Evolutionary conservation across 2,888 invertebrate genomes (phyloP).

Genomic region (Clistopyga incitator): DNA sequence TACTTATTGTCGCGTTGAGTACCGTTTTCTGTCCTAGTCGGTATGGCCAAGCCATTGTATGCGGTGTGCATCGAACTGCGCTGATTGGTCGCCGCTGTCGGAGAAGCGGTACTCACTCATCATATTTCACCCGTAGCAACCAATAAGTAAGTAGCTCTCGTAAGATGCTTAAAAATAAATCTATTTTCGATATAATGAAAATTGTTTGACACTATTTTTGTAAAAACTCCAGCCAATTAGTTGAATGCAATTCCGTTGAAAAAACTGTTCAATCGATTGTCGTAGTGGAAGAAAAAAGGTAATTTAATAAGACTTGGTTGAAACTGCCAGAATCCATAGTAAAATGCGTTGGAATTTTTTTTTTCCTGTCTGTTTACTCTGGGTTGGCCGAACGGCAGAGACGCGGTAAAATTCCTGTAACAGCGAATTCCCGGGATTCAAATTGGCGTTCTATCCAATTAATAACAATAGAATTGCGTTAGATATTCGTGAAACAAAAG

Average conservation of each 20-base stretch:
- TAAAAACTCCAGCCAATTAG: slow-evolving; percentile 35
- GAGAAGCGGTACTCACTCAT: not conserved
- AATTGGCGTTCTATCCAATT: slow-evolving; percentile 59
- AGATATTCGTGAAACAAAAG: slow-evolving; percentile 19
- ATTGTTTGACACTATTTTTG: not conserved
- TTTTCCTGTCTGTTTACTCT: slow-evolving; percentile 52
- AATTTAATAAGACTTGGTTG: slow-evolving; percentile 45
- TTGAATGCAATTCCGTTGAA: slow-evolving; percentile 21
- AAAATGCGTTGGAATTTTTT: slow-evolving; percentile 58
- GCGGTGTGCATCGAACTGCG: not conserved
- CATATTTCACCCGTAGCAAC: not conserved
- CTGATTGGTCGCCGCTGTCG: not conserved
- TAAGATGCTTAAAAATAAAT: not conserved
- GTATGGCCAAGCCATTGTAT: not conserved
- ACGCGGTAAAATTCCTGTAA: slow-evolving; percentile 14
- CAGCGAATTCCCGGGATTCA: slow-evolving; percentile 32
- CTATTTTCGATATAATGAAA: no score
- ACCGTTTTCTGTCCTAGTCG: not conserved
- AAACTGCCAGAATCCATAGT: slow-evolving; percentile 12
- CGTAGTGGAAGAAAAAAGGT: slow-evolving; percentile 15
- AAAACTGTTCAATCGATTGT: slow-evolving; percentile 33
- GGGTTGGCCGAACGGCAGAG: not conserved
- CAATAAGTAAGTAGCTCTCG: no score
- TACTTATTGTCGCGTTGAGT: not conserved
- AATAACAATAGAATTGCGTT: slow-evolving; percentile 40